A percentile compares a stretch with the other conserved stretches of the same genome.
Conservation (phyloP, 2,797 vertebrate species). For the Balearica regulorum region DNA sequence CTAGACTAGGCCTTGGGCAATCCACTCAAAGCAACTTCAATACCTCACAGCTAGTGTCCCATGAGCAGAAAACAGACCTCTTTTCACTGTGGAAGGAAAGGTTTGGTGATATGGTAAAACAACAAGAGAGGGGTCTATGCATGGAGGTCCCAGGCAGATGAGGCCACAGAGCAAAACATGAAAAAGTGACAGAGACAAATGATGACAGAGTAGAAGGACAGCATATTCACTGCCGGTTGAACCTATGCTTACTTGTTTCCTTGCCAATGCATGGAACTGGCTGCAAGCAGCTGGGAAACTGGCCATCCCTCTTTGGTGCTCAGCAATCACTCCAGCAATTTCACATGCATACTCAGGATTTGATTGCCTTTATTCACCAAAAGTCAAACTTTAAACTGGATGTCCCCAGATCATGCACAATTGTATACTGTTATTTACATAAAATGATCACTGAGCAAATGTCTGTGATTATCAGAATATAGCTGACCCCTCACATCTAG, state of each 20-base stretch:
- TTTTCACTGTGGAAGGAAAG: neutral
- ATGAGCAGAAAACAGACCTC: neutral
- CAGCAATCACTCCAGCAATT: neutral
- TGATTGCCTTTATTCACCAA: neutral
- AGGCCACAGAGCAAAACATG: neutral
- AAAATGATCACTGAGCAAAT: neutral
- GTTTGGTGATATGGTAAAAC: neutral
- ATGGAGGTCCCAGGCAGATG: accelerated
- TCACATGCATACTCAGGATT: neutral
- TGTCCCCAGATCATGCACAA: neutral
- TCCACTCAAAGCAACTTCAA: neutral
- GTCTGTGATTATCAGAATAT: neutral
- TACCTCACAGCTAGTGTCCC: neutral
- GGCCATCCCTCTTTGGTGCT: neutral
- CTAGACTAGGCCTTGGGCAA: neutral
- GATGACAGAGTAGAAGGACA: neutral
- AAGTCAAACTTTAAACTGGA: neutral
- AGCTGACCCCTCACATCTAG: neutral
- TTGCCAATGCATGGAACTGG: neutral
- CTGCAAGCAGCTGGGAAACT: neutral
- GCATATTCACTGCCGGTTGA: neutral
- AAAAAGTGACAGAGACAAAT: neutral
- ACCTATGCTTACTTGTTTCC: neutral
- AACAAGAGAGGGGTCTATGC: neutral
- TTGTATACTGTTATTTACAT: neutral